Conservation (phyloP, 2,113 vertebrate genomes). For the Pycnonotus jocosus region DNA sequence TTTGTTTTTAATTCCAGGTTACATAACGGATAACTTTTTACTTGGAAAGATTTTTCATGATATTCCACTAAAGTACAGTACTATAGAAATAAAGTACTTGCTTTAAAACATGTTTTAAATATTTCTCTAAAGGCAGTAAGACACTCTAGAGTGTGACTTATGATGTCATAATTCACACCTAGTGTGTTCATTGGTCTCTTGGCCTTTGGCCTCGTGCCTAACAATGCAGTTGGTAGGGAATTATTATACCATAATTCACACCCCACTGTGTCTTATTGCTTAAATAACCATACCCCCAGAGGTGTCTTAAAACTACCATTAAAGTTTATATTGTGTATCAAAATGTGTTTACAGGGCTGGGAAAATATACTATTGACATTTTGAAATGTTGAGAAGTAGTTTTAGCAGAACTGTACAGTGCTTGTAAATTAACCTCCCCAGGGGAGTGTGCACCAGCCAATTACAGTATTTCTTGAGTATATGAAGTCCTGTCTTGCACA, state of each 20-base stretch:
- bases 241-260: slow-evolving; percentile 66
- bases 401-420: slow-evolving; percentile 56
- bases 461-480: slow-evolving; percentile 45
- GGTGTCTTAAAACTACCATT: slow-evolving; percentile 60
- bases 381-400: slow-evolving; percentile 49
- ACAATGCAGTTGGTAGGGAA: slow-evolving; percentile 64
- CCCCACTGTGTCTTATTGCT: slow-evolving; percentile 46
- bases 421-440: slow-evolving; percentile 60
- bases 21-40: neutral
- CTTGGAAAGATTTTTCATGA: neutral
- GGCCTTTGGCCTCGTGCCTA: slow-evolving; percentile 42
- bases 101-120: slow-evolving; percentile 34
- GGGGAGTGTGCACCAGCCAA: slow-evolving; percentile 38
- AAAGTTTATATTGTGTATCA: slow-evolving; percentile 66
- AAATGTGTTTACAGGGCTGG: slow-evolving; percentile 66
- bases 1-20: neutral
- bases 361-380: slow-evolving; percentile 62
- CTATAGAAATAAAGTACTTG: neutral
- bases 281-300: slow-evolving; percentile 56
- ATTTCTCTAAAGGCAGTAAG: slow-evolving; percentile 47
- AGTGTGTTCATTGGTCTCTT: slow-evolving; percentile 44
- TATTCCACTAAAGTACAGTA: neutral
- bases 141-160: slow-evolving; percentile 47
- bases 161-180: slow-evolving; percentile 52
- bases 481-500: slow-evolving; percentile 25